Evolutionary conservation across 1,140 invertebrate genomes (phyloP), one percentile per base, ranked within the genome.

Genomic region (Pseudomyrmex pallidus): DNA sequence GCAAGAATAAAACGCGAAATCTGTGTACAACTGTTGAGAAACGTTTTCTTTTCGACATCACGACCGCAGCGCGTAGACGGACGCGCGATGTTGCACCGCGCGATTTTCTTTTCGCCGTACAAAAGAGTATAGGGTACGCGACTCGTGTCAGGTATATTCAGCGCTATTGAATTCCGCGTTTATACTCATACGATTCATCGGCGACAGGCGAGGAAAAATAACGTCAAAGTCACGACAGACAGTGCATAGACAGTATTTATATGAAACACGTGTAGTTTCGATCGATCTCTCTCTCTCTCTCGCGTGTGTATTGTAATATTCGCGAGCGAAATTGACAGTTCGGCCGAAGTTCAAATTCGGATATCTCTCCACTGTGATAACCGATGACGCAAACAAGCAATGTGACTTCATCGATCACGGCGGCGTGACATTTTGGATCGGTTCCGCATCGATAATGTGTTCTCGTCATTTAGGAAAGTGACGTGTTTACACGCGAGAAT

Each of bases 191-290:
- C 25, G 64, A 80, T 50, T 78, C 46, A 59, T 48, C 20, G n/a
- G 44, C 59, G 54, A 61, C 54, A 56, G 7, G 48, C 25, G 54
- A 59, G 22, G 44, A 80, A 72, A 70, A 72, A 70, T 72, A 72
- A 59, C 50, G 67, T 54, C 48, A 35, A 35, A 80, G 66, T 72
- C 54, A 80, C 76, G 76, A 70, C 15, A 72, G n/a, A 4, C 46
- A 9, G 10, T 68, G 56, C 13, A 48, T 20, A 25, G 20, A 57
- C 57, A 68, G 35, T 35, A 35, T 35, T 35, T 76, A 63, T 61
- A 52, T 46, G 63, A 70, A 59, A 48, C 86, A 68, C 57, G 74
- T 87, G 61, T 57, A 66, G 35, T 48, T 8, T 5, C 74, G 76
- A 72, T 80, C 76, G 76, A 80, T 70, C 52, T 35, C 5, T 35